phyloP scores from a whole-genome alignment of 1,140 invertebrate species.

The Sitobion miscanthi region DNA sequence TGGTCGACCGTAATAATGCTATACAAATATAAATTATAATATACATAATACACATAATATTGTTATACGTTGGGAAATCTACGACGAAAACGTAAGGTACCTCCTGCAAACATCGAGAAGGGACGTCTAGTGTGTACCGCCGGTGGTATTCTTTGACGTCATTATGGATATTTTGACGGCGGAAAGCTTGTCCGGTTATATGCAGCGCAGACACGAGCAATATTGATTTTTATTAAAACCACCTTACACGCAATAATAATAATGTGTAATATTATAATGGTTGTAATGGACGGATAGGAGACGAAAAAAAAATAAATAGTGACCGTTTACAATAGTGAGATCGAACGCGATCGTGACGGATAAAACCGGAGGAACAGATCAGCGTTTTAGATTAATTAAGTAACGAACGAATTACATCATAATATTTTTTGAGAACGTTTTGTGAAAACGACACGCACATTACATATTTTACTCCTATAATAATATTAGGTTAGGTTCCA shows the following conservation, averaged over 20 bases:
- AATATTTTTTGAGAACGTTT: not conserved
- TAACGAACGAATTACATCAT: not conserved
- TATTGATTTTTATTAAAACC: slow-evolving; percentile 28
- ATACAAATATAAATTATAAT: not conserved
- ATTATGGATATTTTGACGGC: not conserved
- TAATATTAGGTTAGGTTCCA: not conserved
- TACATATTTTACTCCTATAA: not conserved
- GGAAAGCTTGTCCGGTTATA: slow-evolving; percentile 21
- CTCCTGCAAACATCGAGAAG: not conserved
- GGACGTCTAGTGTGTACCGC: not conserved
- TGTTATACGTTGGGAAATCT: not conserved
- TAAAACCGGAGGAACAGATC: not conserved
- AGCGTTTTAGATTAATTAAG: not conserved
- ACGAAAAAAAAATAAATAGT: not conserved
- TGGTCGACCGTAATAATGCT: not conserved
- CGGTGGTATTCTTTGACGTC: not conserved
- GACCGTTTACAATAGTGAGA: not conserved
- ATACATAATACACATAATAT: too few relatives aligned
- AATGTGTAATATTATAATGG: too few relatives aligned
- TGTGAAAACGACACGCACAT: not conserved
- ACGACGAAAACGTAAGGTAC: not conserved
- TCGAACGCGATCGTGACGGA: not conserved
- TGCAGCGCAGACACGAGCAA: not conserved
- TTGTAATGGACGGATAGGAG: too few relatives aligned
- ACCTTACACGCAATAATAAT: not conserved